Conservation (phyloP, 2,113 vertebrate species). For the Podiceps cristatus region DNA sequence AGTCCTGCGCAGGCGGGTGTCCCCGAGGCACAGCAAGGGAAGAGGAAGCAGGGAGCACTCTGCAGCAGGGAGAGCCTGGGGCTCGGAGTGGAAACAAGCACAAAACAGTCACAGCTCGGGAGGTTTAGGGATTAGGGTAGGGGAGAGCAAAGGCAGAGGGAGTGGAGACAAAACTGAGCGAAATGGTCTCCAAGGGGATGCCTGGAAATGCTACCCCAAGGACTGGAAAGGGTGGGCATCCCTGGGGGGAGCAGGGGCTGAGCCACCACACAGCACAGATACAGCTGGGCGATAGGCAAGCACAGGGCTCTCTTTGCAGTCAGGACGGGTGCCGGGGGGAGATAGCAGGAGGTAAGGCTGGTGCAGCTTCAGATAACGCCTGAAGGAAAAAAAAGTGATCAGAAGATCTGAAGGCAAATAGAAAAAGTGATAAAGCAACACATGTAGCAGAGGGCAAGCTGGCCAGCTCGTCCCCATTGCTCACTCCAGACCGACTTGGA, state of each 20-base stretch:
- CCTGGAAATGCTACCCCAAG: neutral
- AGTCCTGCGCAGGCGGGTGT: neutral
- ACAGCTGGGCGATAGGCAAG: neutral
- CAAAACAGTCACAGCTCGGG: neutral
- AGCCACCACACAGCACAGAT: neutral
- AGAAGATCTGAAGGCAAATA: neutral
- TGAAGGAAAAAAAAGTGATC: neutral
- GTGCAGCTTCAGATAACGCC: neutral
- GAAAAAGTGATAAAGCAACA: neutral
- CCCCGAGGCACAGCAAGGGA: neutral
- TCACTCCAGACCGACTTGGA: neutral
- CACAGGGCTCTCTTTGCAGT: fast-evolving
- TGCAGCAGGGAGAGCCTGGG: neutral
- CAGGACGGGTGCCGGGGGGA: neutral
- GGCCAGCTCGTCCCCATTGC: fast-evolving
- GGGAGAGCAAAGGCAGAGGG: neutral
- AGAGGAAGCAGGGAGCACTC: neutral
- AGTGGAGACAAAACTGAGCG: neutral
- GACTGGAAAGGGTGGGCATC: neutral
- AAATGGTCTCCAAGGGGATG: neutral
- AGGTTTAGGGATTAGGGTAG: neutral
- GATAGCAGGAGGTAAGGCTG: neutral
- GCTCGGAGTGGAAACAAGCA: neutral
- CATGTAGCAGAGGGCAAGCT: fast-evolving
- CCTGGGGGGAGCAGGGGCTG: neutral